These are phyloP conservation scores for Diprion similis DNA, from an alignment of 1,140 invertebrate species.

Conservation along the genomic window DNA sequence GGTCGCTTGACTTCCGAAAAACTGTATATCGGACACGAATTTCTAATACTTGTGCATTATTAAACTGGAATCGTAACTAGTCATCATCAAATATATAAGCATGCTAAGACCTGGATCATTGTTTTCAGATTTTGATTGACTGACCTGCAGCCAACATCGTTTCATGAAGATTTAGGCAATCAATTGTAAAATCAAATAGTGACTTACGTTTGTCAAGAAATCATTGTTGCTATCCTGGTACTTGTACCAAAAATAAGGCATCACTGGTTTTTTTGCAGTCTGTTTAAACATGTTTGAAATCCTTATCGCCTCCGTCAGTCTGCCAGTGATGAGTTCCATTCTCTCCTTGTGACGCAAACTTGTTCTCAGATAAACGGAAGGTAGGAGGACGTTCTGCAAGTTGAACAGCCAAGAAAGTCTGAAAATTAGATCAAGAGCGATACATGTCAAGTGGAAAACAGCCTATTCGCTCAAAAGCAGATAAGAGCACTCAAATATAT, in stretches of 20 bases:
- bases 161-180: too few species aligned
- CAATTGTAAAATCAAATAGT: neutral
- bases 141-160: too few species aligned
- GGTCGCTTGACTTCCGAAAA: too few species aligned
- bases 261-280: conserved; percentile 50
- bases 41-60: too few species aligned
- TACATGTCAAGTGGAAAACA: too few species aligned
- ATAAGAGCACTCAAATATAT: too few species aligned
- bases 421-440: conserved; percentile 39
- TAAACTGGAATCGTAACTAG: too few species aligned
- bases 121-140: too few species aligned
- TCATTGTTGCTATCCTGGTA: conserved; percentile 67
- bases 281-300: conserved; percentile 51
- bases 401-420: conserved; percentile 76
- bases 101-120: too few species aligned
- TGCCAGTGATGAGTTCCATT: conserved; percentile 65
- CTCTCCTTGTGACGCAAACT: conserved; percentile 55
- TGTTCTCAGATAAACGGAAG: conserved; percentile 72
- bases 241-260: conserved; percentile 76
- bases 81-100: too few species aligned
- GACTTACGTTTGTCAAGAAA: conserved; percentile 65
- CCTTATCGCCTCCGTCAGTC: conserved; percentile 68
- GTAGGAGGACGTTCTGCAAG: conserved; percentile 65
- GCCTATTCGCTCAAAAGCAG: too few species aligned
- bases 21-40: too few species aligned